These are phyloP conservation scores for Poecile atricapillus DNA, from an alignment of 2,113 vertebrate species.

Conservation along the genomic window DNA sequence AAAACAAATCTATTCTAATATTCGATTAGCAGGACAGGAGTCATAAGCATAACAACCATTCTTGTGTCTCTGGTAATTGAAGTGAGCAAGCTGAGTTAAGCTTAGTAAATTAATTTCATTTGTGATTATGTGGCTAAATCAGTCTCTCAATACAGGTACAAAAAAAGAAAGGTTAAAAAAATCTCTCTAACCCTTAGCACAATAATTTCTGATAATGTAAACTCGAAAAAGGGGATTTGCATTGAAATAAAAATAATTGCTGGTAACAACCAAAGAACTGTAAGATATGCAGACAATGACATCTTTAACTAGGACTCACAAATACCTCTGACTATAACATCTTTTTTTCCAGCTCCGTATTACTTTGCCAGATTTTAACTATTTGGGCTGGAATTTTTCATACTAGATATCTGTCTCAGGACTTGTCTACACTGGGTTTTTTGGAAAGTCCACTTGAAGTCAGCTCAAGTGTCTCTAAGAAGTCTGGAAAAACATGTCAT, in stretches of 20 bases:
- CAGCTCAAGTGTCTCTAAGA: not conserved
- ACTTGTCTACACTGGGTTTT: not conserved
- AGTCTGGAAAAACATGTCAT: conserved; percentile 14
- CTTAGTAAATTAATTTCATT: conserved; percentile 24
- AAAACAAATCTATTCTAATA: conserved; percentile 28
- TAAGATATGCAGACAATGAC: not conserved
- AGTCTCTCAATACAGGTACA: not conserved
- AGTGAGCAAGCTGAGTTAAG: conserved; percentile 30
- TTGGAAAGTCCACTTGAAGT: not conserved
- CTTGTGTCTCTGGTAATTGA: not conserved
- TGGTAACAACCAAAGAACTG: not conserved
- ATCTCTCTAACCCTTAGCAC: not conserved
- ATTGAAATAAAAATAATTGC: not conserved
- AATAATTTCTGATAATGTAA: not conserved
- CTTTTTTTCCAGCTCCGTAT: not conserved
- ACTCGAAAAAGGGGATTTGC: not conserved
- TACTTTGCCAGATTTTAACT: conserved; percentile 22
- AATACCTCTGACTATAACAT: not conserved
- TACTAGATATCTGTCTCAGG: not conserved
- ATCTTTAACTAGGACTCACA: not conserved
- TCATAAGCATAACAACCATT: not conserved
- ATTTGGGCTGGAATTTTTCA: not conserved
- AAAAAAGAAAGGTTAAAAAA: not conserved
- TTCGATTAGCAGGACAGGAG: not conserved
- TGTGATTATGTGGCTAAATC: conserved; percentile 21